Evolutionary conservation across 64 coral and sea anemone species (phyloP).

Genomic region (Cladopsammia gracilis): DNA sequence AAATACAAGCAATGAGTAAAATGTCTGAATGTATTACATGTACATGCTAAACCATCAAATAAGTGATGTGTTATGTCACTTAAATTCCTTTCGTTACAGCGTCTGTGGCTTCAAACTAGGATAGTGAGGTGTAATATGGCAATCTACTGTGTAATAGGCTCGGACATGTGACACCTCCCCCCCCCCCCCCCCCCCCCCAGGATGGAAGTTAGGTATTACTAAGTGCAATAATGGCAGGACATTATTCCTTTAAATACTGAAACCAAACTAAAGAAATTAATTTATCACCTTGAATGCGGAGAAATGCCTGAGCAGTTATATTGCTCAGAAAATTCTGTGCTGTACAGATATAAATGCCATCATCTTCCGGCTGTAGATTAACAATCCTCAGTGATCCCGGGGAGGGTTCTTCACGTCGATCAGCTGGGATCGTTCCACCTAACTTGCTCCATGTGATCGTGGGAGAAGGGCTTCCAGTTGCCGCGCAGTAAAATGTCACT

Average conservation of each 20-base stretch:
- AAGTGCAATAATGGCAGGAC: too few relatives aligned
- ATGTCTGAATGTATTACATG: too few relatives aligned
- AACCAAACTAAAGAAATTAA: not conserved
- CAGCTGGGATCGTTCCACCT: conserved; percentile 19
- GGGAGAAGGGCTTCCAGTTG: conserved; percentile 43
- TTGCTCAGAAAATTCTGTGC: conserved; percentile 22
- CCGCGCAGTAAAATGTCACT: conserved; percentile 63
- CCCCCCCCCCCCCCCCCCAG: too few relatives aligned
- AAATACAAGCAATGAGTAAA: too few relatives aligned
- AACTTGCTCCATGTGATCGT: conserved; percentile 52
- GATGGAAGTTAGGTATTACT: too few relatives aligned
- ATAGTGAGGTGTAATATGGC: too few relatives aligned
- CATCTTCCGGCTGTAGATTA: conserved; percentile 45
- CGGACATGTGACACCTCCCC: too few relatives aligned
- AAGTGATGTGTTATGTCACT: too few relatives aligned
- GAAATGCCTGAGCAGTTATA: conserved; percentile 11
- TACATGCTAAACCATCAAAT: too few relatives aligned
- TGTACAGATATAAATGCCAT: conserved; percentile 55
- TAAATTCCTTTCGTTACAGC: too few relatives aligned
- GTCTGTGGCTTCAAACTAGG: too few relatives aligned
- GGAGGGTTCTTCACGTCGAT: conserved; percentile 20
- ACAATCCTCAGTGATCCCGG: conserved; percentile 52
- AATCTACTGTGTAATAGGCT: too few relatives aligned
- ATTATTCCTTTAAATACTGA: not conserved
- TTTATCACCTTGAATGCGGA: conserved; percentile 54